Base-by-base conservation (phyloP, 2,797 vertebrate genomes). In the Ara ararauna region DNA sequence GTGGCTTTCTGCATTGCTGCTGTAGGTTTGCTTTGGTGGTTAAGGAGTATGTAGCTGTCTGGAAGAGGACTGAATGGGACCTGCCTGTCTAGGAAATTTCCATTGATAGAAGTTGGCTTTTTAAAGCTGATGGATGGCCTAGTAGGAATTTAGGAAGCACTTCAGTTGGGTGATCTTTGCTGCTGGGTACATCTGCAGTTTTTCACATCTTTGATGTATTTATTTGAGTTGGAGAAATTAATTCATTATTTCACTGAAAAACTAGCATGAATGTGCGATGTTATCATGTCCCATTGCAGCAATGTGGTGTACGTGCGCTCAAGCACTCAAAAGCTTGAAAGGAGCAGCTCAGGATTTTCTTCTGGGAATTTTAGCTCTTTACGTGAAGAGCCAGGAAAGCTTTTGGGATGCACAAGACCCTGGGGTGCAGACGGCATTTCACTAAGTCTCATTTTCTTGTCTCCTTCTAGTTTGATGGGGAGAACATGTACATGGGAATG, bases 401-500 rank as follows among this genome's bases (percentile, higher is more conserved):
- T 9, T 79, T 76, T 74, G 81, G 61, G 81, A 72, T 50, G 66
- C 51, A 23, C 13, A 3, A 48, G 34, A 40, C 42, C 2, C 1
- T 44, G 48, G 23, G 30, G 10, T 42, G 34, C 34, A 92, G 76
- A 8, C 38, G 50, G n/a, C 23, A 16, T 85, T 68, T 91, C 47
- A 68, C 78, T 89, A 86, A 97, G 82, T 91, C 71, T 61, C 12
- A 21, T 87, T 96, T 94, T 95, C 93, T 97, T 92, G 95, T 97
- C 95, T 96, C 92, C 97, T 98, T 97, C 81, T 97, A 99, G 99
- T 99, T 99, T 99, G 99, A 99, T 98, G 99, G 99, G 98, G 99
- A 99, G 97, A 99, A 99, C 98, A 98, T 98, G 98, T 98, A 98
- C 96, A 99, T 99, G 99, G 99, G 99, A 98, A 99, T 99, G 99